Conservation (phyloP, 2,113 vertebrate genomes). For the Petaurus breviceps region DNA sequence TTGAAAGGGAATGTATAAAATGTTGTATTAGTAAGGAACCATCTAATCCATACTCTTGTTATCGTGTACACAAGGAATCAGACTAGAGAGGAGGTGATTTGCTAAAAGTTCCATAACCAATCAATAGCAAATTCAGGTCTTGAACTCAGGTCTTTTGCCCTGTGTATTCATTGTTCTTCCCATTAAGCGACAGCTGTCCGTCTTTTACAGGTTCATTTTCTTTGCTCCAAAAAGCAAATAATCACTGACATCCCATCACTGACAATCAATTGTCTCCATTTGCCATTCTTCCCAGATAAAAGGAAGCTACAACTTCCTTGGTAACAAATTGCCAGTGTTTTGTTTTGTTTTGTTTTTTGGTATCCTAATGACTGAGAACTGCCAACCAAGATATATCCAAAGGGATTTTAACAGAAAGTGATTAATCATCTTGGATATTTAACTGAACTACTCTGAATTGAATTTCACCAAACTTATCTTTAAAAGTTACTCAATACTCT, state of each 20-base stretch:
- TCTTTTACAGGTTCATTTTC: background rate
- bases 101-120: too few relatives aligned
- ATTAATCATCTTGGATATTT: conserved; percentile 55
- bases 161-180: background rate
- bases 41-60: background rate
- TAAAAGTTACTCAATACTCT: conserved; percentile 21
- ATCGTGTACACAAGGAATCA: too few relatives aligned
- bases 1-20: background rate
- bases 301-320: background rate
- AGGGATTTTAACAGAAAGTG: conserved; percentile 42
- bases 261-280: background rate
- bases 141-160: background rate
- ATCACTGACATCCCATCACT: background rate
- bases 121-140: too few relatives aligned
- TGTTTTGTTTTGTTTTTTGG: background rate
- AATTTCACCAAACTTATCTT: conserved; percentile 17
- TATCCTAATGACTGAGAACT: background rate
- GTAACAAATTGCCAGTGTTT: conserved; percentile 1
- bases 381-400: background rate
- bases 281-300: background rate
- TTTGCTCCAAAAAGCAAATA: background rate
- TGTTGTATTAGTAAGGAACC: background rate
- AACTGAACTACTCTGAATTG: conserved; percentile 56
- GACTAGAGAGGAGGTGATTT: too few relatives aligned
- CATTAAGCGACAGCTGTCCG: background rate